Evolutionary conservation across 2,113 vertebrate genomes (phyloP), one percentile per base, ranked within the genome.

Genomic region (Pongo pygmaeus): DNA sequence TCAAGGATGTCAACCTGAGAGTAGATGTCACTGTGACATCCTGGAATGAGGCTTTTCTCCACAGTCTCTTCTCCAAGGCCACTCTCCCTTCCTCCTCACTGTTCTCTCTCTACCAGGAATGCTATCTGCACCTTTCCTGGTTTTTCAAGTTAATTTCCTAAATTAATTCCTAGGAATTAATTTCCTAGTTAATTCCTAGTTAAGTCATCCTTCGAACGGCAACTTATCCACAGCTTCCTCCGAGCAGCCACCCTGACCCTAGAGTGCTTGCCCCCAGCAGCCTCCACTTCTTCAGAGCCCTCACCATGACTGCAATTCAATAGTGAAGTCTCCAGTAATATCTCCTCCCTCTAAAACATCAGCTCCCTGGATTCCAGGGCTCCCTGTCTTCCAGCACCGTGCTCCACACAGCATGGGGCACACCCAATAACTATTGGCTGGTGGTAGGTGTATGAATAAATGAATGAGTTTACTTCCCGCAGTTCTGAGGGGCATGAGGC

Each of bases 311-410:
- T 69, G 25, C 13, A 12, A 18, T 20, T 46, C 59, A 52, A 4
- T 0, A 32, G 46, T 4, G 0, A 35, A 5, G 18, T 43, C 27
- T 25, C 18, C 13, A 35, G 23, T 5, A 22, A 2, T 8, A 16
- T 22, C 30, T 40, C 11, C 18, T 46, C 35, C 30, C 52, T 43
- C 46, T 25, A 46, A 67, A 43, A 72, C 50, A 93, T 7, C 27
- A 0, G 40, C 13, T 6, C 59, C 69, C 46, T 8, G 6, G 40
- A 22, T 3, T 10, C 7, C 23, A 67, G 78, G 27, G 25, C 74
- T 74, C 86, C 17, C 50, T 6, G 27, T 46, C 52, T 35, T 27
- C 40, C 32, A 32, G 22, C 22, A 40, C 10, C 3, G 6, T 30
- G 48, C 75, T 14, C 18, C 52, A 57, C n/a, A 38, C 3, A 38